Evolutionary conservation across 1,140 invertebrate species (phyloP).

Genomic region (Monomorium pharaonis): DNA sequence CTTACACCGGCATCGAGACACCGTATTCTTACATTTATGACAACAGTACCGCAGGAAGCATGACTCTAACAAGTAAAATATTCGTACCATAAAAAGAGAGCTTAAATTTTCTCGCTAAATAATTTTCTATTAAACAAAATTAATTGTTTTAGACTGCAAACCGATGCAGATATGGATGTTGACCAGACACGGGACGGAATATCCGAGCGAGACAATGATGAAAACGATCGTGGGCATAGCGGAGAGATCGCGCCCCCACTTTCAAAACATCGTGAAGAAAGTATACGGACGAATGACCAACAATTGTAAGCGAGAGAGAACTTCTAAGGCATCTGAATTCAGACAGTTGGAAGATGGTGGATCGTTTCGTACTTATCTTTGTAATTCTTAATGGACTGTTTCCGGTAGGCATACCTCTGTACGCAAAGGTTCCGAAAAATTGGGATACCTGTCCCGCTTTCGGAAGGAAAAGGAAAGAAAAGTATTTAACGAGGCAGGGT

Average conservation of each 20-base stretch:
- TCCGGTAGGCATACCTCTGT: constrained; percentile 77
- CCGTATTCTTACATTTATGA: constrained; percentile 81
- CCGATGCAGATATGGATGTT: constrained; percentile 81
- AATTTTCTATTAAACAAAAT: neutral
- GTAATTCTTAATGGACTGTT: neutral
- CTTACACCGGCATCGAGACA: constrained; percentile 81
- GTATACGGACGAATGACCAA: too few species aligned
- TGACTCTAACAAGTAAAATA: constrained; percentile 79
- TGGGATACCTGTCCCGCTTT: constrained; percentile 75
- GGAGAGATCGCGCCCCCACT: neutral
- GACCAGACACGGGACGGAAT: constrained; percentile 80
- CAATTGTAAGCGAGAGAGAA: constrained; percentile 68
- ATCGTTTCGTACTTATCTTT: neutral
- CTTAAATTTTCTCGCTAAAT: neutral
- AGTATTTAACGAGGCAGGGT: constrained; percentile 73
- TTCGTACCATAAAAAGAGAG: neutral
- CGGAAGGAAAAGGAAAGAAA: constrained; percentile 23
- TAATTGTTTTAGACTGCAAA: constrained; percentile 68
- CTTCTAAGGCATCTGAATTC: neutral
- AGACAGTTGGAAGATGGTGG: too few species aligned
- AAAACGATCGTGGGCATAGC: constrained; percentile 70
- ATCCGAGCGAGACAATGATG: constrained; percentile 71
- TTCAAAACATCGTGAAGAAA: too few species aligned
- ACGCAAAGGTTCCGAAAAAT: constrained; percentile 73
- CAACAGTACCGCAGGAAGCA: constrained; percentile 69